phyloP scores from a whole-genome alignment of 2,113 vertebrate species.

The Planiliza haematocheilus region DNA sequence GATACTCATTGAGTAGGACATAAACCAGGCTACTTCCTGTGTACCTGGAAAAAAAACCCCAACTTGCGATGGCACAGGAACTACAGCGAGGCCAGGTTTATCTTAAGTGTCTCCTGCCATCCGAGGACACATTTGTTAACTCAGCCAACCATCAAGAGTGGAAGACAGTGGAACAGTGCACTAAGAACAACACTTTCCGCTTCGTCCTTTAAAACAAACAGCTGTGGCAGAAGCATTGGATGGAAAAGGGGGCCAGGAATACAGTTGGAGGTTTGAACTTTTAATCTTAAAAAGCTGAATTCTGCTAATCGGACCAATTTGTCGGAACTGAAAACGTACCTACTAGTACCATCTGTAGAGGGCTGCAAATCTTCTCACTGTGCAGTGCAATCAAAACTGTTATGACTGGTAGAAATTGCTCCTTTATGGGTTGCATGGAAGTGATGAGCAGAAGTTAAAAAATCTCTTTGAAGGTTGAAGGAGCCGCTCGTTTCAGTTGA shows the following conservation, averaged over 20 bases:
- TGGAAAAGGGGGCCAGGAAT: neutral
- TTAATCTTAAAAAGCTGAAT: neutral
- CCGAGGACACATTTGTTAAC: slow-evolving; percentile 59
- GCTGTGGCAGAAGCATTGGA: slow-evolving; percentile 10
- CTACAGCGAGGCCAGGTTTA: slow-evolving; percentile 53
- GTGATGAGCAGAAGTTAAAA: neutral
- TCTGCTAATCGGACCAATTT: neutral
- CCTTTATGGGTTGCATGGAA: neutral
- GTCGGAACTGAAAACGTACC: neutral
- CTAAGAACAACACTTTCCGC: slow-evolving; percentile 42
- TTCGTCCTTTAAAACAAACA: slow-evolving; percentile 49
- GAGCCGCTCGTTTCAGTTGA: too few relatives aligned
- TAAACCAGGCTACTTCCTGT: slow-evolving; percentile 66
- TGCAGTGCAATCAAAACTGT: neutral
- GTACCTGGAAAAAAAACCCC: slow-evolving; percentile 5
- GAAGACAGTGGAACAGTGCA: slow-evolving; percentile 19
- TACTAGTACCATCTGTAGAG: neutral
- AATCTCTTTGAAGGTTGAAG: too few relatives aligned
- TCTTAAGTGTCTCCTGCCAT: slow-evolving; percentile 67
- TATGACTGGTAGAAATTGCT: neutral
- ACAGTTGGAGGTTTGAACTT: neutral
- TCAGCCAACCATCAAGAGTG: slow-evolving; percentile 61
- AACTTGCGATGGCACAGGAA: slow-evolving; percentile 45
- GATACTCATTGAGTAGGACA: slow-evolving; percentile 44
- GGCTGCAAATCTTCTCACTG: neutral